A percentile compares a stretch with the other conserved stretches of the same genome.
Conservation (phyloP, 2,888 invertebrate species). For the Pollenia griseotomentosa region DNA sequence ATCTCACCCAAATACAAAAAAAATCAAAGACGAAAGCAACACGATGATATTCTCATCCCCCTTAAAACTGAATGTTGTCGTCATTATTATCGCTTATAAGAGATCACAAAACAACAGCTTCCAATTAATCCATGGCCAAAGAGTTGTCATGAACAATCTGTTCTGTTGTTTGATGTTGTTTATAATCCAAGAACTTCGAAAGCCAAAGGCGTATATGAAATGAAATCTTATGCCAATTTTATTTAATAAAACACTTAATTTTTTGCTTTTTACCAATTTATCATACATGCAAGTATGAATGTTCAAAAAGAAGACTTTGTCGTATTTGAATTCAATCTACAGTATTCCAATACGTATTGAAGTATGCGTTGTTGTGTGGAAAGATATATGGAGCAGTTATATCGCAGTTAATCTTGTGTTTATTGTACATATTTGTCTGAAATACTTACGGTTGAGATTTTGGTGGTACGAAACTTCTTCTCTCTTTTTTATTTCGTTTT, state of each 20-base stretch:
- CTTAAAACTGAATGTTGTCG: conserved; percentile 46
- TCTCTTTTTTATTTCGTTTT: conserved; percentile 35
- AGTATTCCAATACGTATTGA: conserved; percentile 32
- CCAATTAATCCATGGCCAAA: conserved; percentile 74
- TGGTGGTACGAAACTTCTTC: conserved; percentile 37
- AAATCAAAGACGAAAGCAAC: conserved; percentile 13
- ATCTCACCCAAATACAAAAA: conserved; percentile 40
- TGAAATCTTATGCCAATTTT: conserved; percentile 70
- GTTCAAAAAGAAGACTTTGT: conserved; percentile 8
- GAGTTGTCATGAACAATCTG: conserved; percentile 72
- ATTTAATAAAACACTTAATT: conserved; percentile 71
- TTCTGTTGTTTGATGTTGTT: conserved; percentile 61
- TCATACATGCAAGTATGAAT: conserved; percentile 33
- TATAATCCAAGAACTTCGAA: conserved; percentile 55
- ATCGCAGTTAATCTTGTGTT: conserved; percentile 71
- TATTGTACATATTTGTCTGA: conserved; percentile 74
- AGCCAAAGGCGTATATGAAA: conserved; percentile 69
- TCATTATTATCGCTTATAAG: conserved; percentile 72
- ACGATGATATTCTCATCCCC: conserved; percentile 48
- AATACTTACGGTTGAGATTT: conserved; percentile 69
- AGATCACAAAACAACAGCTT: conserved; percentile 74
- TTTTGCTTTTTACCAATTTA: conserved; percentile 53
- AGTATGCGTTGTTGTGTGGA: not conserved
- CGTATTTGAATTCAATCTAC: conserved; percentile 28
- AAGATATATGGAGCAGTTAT: conserved; percentile 28